Evolutionary conservation across 2,797 vertebrate species (phyloP), one percentile per base, ranked within the genome.

Genomic region (Typhlichthys eigenmanni): DNA sequence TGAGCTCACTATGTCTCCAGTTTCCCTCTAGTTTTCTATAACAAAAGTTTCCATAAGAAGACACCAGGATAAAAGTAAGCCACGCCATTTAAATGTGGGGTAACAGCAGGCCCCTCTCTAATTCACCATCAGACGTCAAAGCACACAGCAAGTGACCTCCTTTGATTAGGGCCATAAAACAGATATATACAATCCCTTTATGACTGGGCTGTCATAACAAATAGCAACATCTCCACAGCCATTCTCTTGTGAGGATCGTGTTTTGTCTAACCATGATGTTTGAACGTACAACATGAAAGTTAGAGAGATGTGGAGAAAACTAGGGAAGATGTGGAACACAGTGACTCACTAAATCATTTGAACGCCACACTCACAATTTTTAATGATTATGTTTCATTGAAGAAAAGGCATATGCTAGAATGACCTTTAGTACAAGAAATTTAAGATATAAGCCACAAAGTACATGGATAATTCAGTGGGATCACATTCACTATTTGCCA

Each of bases 181-280:
- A 78, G 73, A 85, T 81, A 79, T 74, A 82, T 74, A 8, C 1
- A 43, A 43, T 43, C 38, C 9, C 38, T 43, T 43, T 43, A 78
- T 58, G 75, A 74, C 62, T 43, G 60, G 38, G 61, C 58, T 72
- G 76, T 75, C 59, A 58, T 72, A 66, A 75, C 71, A 77, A 80
- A 77, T 72, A 65, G 72, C 64, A 72, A 75, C 71, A 47, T 74
- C 71, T 57, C 64, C 69, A 70, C 76, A 68, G 68, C 72, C 76
- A 67, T 70, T 76, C 61, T 82, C 74, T 69, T 62, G 57, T 2
- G 68, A 82, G 76, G 59, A 78, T 68, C 64, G 67, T 74, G 74
- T 86, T 87, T 84, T 83, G 81, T 84, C 68, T 68, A 70, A 84
- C 78, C 72, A 78, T 85, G 81, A 88, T 85, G 84, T 74, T 68